Evolutionary conservation across 1,140 invertebrate genomes (phyloP).

Genomic region (Arctopsyche grandis): DNA sequence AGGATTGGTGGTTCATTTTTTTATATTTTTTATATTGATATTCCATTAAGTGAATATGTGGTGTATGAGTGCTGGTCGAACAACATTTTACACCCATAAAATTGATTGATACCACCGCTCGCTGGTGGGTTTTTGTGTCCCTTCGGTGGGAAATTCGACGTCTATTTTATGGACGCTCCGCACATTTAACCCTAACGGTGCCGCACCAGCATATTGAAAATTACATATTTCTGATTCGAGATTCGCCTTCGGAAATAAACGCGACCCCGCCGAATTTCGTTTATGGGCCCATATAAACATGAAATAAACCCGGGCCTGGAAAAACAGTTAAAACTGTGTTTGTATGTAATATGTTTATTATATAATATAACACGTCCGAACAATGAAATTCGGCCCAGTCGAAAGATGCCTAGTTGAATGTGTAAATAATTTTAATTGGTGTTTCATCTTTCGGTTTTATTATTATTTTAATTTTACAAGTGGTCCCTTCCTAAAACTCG

Average conservation of each 20-base stretch:
- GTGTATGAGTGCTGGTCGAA: conserved; percentile 15
- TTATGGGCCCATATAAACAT: conserved; percentile 34
- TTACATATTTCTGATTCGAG: conserved; percentile 35
- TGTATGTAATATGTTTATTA: too few relatives aligned
- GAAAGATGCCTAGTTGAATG: too few relatives aligned
- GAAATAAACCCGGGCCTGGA: conserved; percentile 15
- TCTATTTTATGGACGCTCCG: conserved; percentile 40
- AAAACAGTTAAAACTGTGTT: conserved; percentile 1
- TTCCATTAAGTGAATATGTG: conserved; percentile 50
- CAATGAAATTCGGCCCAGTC: too few relatives aligned
- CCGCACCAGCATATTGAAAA: conserved; percentile 23
- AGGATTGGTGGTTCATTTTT: not conserved
- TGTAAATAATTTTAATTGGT: too few relatives aligned
- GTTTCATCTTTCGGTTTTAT: too few relatives aligned
- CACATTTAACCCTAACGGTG: conserved; percentile 34
- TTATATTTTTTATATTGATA: conserved; percentile 51
- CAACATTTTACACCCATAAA: conserved; percentile 54
- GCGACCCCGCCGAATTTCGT: conserved; percentile 3
- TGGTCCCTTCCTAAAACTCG: too few relatives aligned
- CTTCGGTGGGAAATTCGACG: conserved; percentile 39
- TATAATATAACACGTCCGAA: not conserved
- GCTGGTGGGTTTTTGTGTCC: conserved; percentile 27
- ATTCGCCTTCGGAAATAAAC: conserved; percentile 36
- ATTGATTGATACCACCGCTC: conserved; percentile 52
- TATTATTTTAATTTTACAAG: too few relatives aligned